Evolutionary conservation across 2,888 invertebrate species (phyloP).

Genomic region (Dynastes hyllus): DNA sequence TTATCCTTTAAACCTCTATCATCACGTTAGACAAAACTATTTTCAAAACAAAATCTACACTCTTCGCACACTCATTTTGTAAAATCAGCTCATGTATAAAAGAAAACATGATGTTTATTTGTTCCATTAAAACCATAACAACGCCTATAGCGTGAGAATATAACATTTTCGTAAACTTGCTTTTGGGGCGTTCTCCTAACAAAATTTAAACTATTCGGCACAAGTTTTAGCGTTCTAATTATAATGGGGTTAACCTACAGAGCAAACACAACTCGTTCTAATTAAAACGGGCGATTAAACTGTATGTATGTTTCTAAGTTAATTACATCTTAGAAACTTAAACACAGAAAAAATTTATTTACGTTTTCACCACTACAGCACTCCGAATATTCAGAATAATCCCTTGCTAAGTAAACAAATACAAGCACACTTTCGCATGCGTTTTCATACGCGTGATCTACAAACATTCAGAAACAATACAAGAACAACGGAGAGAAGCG

Average conservation of each 20-base stretch:
- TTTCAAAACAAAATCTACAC: no score
- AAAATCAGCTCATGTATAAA: no score
- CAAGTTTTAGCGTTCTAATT: neutral
- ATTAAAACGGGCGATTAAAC: constrained; percentile 10
- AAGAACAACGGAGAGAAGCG: constrained; percentile 6
- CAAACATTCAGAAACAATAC: constrained; percentile 12
- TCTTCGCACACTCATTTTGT: no score
- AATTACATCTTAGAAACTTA: neutral
- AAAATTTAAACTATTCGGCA: neutral
- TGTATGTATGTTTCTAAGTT: neutral
- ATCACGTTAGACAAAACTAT: no score
- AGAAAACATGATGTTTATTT: neutral
- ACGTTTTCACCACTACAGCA: neutral
- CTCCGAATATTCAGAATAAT: neutral
- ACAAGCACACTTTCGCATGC: constrained; percentile 19
- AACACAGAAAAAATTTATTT: neutral
- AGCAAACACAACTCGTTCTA: neutral
- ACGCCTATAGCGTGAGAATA: neutral
- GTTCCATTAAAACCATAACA: neutral
- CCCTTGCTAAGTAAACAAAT: neutral
- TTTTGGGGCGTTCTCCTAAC: neutral
- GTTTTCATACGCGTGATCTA: neutral
- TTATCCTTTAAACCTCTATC: no score
- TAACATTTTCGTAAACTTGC: neutral
- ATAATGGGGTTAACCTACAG: neutral